Evolutionary conservation across 2,113 vertebrate species (phyloP), one percentile per base, ranked within the genome.

Genomic region (Corythaeola cristata): DNA sequence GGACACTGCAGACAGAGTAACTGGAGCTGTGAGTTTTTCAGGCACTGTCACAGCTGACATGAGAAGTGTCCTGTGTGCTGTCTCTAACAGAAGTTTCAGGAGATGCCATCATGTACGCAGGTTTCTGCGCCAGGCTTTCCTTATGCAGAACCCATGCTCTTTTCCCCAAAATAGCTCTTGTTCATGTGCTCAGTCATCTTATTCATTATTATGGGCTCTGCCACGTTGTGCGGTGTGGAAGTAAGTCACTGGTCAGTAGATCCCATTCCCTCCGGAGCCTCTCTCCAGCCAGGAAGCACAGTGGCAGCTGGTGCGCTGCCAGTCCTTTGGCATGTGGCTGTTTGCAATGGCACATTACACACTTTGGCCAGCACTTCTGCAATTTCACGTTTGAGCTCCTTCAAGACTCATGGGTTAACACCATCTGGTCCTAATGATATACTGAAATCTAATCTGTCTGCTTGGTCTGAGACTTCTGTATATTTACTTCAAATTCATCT

Each of bases 201-300:
- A 35, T 55, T 75, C 26, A 39, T 35, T 32, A 3, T 4, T 30
- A 12, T 2, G 15, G 47, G 19, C 24, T 66, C 10, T 59, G 28
- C 22, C 37, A 21, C 0, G 0, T 27, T 62, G n/a, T 0, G 0
- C 0, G 0, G 17, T 12, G 32, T 33, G 45, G 26, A 45, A 15
- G 33, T 7, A 39, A 32, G 28, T 28, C 37, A 3, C n/a, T 21
- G 24, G 21, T 9, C 0, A 0, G 23, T 14, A 49, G 32, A 15
- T 63, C 47, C 39, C 0, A 0, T 67, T 56, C 30, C 19, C 59
- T 69, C 21, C 0, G 1, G 45, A 84, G 50, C 4, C 0, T 1
- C 28, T 80, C 8, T 30, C 8, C 44, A 30, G 12, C 33, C 0
- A 0, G 49, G 32, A 32, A 82, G 44, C 30, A 3, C 58, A 27